Evolutionary conservation across 2,888 invertebrate genomes (phyloP), one percentile per base, ranked within the genome.

Genomic region (Phlogophora meticulosa): DNA sequence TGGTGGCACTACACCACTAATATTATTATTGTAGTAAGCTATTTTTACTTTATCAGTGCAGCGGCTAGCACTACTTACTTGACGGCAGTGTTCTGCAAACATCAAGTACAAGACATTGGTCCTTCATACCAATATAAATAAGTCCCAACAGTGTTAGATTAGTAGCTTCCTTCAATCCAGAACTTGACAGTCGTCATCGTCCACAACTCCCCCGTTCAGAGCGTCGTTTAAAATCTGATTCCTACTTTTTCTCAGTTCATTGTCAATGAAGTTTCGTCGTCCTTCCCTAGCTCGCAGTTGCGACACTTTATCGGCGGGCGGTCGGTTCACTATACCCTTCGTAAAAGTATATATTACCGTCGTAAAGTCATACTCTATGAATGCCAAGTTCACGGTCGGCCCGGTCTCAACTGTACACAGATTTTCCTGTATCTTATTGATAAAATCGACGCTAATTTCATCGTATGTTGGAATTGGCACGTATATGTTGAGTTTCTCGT

Each of bases 321-420:
- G 89, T 0, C 91, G 84, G 10, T 89, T 84, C 0, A 91, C 87
- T 13, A 96, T 82, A 2, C 91, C 93, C 80, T 92, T 93, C 0
- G 93, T 94, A 72, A 96, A 95, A 0, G 93, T 90, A 74, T 96
- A 96, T 51, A 95, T 90, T 0, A 94, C 94, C 7, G 91, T 93
- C 0, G 95, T 93, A 17, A 91, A 92, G 75, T 96, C 95, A 7
- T 91, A 91, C 67, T 95, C 95, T 0, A 94, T 88, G 52, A 95
- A 94, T 0, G 95, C 95, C 1, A 96, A 76, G 70, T 93, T 94
- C 0, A 96, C 87, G 0, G 89, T 88, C 0, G 91, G 92, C 0
- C 95, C 94, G 0, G 95, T 93, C 69, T 95, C 95, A 1, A 93
- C 91, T 0, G 94, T 93, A 68, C 95, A 95, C 20, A 96, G 78